Base-by-base conservation (phyloP, 2,797 vertebrate genomes). In the Oreochromis mossambicus region DNA sequence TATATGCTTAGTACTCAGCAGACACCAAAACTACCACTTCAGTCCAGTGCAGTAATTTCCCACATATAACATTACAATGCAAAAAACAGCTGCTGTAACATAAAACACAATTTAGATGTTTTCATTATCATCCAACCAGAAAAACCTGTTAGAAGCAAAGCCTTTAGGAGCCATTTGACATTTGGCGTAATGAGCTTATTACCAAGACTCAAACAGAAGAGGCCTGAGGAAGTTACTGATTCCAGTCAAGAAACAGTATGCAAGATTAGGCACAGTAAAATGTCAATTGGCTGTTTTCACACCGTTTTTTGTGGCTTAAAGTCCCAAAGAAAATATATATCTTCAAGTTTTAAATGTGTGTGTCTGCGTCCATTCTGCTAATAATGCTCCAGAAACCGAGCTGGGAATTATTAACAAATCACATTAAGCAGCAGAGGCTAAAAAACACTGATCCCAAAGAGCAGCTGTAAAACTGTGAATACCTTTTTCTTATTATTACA, bases 171-270 rank as follows among this genome's bases (percentile, higher is more conserved):
- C 17, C 7, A 19, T 75, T 9, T 75, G 46, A 51, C 70, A 75
- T 75, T 75, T 50, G 43, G 26, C 32, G 26, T 51, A 75, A n/a
- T 75, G 46, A 75, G 70, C 46, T 75, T 75, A 50, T 75, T 75
- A 75, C 24, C 46, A 50, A 50, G 11, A 50, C 70, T n/a, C 46
- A 48, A 50, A 48, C 46, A 34, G 11, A 50, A 32, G 46, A 75
- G 26, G 70, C 46, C 26, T 0, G 46, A 75, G 70, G 70, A 75
- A 34, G 70, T 75, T 75, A n/a, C 70, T 6, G 26, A 51, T 51
- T 75, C 11, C 70, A 75, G 26, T 50, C 70, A 51, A 51, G 17
- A n/a, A 14, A 51, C 19, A 19, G 17, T 50, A 34, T 1, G 46
- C 70, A 51, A 6, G 17, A 34, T 75, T 75, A 75, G 70, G 5